These are phyloP conservation scores for Ophthalmolycus amberensis DNA, from an alignment of 2,113 vertebrate species.

Conservation along the genomic window DNA sequence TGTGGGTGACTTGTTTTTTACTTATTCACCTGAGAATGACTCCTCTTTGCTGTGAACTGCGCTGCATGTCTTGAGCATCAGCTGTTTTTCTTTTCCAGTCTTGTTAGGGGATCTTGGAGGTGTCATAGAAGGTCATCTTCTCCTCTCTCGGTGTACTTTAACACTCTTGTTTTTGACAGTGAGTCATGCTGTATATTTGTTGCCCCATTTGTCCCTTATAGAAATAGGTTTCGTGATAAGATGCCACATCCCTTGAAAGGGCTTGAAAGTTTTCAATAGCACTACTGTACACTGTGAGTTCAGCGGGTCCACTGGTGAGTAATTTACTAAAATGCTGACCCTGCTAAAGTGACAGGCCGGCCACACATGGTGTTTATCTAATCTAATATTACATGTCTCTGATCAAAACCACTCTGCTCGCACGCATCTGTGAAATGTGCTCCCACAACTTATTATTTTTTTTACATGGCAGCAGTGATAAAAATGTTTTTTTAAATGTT, in stretches of 20 bases:
- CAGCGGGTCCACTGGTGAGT: constrained; percentile 61
- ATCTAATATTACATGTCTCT: constrained; percentile 57
- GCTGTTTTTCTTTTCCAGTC: constrained; percentile 59
- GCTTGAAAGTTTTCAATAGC: constrained; percentile 56
- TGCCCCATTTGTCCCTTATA: constrained; percentile 33
- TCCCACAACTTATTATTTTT: constrained; percentile 8
- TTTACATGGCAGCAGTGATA: background rate
- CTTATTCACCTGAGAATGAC: constrained; percentile 42
- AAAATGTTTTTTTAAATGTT: constrained; percentile 34
- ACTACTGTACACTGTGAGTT: constrained; percentile 59
- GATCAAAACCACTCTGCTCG: constrained; percentile 45
- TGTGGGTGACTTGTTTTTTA: constrained; percentile 42
- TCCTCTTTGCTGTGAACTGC: constrained; percentile 9
- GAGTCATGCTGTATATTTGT: constrained; percentile 37
- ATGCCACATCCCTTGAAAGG: constrained; percentile 41
- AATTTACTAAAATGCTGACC: constrained; percentile 57
- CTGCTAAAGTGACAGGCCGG: constrained; percentile 37
- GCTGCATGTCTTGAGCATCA: constrained; percentile 30
- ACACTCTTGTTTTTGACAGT: constrained; percentile 57
- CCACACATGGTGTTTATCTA: constrained; percentile 65
- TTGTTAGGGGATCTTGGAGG: constrained; percentile 54
- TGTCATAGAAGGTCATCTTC: constrained; percentile 46
- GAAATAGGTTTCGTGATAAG: constrained; percentile 56
- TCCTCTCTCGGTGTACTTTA: constrained; percentile 21
- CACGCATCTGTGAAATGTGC: constrained; percentile 27